Conservation (phyloP, 1,140 invertebrate genomes). For the Caenorhabditis elegans region DNA sequence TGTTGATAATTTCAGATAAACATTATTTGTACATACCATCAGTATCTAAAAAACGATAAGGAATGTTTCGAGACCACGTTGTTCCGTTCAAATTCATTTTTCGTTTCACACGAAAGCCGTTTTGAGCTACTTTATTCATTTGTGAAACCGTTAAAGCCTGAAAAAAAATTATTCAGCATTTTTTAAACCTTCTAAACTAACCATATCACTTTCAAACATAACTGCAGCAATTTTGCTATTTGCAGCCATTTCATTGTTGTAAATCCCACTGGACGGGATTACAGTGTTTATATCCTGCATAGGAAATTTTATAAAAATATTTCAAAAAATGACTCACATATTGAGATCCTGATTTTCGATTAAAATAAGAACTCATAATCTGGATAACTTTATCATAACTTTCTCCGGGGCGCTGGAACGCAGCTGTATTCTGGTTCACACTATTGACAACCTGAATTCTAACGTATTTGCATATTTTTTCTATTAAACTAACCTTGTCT, state of each 20-base stretch:
- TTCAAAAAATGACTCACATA: neutral
- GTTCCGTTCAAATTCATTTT: constrained; percentile 1
- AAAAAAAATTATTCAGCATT: neutral
- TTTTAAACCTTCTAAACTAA: neutral
- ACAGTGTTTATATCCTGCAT: neutral
- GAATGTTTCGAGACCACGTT: neutral
- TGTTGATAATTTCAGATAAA: too few relatives aligned
- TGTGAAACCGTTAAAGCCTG: constrained; percentile 2
- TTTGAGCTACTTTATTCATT: constrained; percentile 14
- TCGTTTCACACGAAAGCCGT: neutral
- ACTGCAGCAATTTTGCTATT: neutral
- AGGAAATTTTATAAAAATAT: too few relatives aligned
- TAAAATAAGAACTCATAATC: constrained; percentile 5
- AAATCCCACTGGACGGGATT: neutral
- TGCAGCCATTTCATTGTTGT: constrained; percentile 24
- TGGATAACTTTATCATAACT: constrained; percentile 24
- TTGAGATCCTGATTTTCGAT: constrained; percentile 3
- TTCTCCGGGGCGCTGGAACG: neutral
- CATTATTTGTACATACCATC: neutral
- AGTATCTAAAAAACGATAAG: constrained; percentile 6
- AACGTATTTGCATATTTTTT: neutral
- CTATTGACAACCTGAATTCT: neutral
- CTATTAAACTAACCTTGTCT: neutral
- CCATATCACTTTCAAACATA: constrained; percentile 38
- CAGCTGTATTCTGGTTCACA: neutral